These are phyloP conservation scores for Eulithis testata DNA, from an alignment of 2,888 invertebrate genomes.

Conservation along the genomic window DNA sequence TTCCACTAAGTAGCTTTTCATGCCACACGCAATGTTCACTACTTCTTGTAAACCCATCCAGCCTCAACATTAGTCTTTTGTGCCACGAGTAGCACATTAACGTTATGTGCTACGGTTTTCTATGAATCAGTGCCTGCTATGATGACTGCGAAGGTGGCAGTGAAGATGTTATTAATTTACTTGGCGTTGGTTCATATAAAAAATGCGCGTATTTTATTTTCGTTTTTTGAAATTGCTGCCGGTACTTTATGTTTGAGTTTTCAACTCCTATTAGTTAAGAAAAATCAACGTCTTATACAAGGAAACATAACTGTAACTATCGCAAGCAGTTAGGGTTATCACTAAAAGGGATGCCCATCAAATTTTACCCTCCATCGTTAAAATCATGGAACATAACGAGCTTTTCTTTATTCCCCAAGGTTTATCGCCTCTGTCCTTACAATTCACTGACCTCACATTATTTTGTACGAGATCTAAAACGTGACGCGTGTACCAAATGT, in stretches of 20 bases:
- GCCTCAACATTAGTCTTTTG: constrained; percentile 14
- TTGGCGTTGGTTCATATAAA: no score
- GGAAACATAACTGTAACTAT: constrained; percentile 7
- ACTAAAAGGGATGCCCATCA: constrained; percentile 15
- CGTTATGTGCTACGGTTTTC: neutral
- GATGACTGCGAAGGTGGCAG: neutral
- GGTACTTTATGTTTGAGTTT: no score
- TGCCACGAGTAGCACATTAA: constrained; percentile 1
- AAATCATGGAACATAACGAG: constrained; percentile 26
- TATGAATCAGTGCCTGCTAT: neutral
- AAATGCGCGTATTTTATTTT: no score
- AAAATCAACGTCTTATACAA: neutral
- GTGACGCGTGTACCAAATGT: constrained; percentile 52
- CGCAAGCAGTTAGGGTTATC: constrained; percentile 18
- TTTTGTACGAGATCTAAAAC: constrained; percentile 53
- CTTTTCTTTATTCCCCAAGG: constrained; percentile 29
- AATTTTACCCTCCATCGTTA: constrained; percentile 17
- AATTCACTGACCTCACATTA: constrained; percentile 59
- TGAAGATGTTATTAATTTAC: neutral
- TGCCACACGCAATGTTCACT: constrained; percentile 21
- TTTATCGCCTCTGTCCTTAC: constrained; percentile 40
- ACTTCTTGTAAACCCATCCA: constrained; percentile 17
- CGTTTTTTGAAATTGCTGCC: no score
- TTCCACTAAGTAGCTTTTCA: constrained; percentile 28
- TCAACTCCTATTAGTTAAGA: neutral